Evolutionary conservation across 1,140 invertebrate species (phyloP).

Genomic region (Orius insidiosus): DNA sequence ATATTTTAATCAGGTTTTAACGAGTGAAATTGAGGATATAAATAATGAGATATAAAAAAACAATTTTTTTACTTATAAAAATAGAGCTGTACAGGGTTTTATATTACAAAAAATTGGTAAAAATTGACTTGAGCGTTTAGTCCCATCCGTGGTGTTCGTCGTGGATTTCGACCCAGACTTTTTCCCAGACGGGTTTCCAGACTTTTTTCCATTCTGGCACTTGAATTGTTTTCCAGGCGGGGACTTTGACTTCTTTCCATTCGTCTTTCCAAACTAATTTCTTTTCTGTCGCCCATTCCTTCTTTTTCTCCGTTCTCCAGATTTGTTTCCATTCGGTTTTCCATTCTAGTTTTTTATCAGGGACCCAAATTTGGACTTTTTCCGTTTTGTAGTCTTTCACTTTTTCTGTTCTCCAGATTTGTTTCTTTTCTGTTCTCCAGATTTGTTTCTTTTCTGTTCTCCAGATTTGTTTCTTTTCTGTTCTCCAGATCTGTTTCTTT

Average conservation of each 20-base stretch:
- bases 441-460: constrained; percentile 27
- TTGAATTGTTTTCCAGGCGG: constrained; percentile 28
- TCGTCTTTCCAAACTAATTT: constrained; percentile 60
- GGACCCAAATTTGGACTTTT: constrained; percentile 35
- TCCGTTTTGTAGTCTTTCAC: constrained; percentile 42
- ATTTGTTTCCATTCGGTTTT: constrained; percentile 54
- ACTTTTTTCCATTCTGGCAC: constrained; percentile 20
- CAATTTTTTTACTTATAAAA: background rate
- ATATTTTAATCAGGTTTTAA: too few relatives aligned
- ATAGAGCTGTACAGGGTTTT: constrained; percentile 10
- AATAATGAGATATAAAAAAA: too few relatives aligned
- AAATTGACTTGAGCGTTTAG: constrained; percentile 9
- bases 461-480: constrained; percentile 25
- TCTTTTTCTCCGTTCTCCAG: constrained; percentile 56
- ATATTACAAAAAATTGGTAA: constrained; percentile 20
- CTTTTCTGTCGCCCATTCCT: constrained; percentile 55
- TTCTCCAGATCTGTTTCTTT: constrained; percentile 28
- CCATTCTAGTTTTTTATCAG: constrained; percentile 54
- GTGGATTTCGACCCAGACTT: constrained; percentile 25
- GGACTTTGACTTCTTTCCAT: constrained; percentile 35
- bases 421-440: constrained; percentile 29
- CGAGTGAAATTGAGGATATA: too few relatives aligned
- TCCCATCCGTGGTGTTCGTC: constrained; percentile 23
- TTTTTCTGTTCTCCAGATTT: constrained; percentile 38
- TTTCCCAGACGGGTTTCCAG: constrained; percentile 22